phyloP scores from a whole-genome alignment of 2,888 invertebrate species.

The Hyposoter didymator region DNA sequence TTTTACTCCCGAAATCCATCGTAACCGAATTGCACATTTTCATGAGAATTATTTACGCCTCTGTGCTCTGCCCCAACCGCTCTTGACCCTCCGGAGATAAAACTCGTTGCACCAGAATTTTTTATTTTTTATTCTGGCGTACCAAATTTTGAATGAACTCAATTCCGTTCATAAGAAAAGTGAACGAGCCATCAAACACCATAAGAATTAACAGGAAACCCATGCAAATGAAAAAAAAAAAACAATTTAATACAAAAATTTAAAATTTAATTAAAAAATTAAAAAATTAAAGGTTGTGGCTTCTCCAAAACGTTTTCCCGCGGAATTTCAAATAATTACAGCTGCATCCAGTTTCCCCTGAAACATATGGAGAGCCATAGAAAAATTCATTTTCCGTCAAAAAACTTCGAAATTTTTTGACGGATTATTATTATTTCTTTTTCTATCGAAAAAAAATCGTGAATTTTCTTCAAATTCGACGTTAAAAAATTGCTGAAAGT shows the following conservation, averaged over 20 bases:
- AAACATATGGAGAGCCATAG: no score
- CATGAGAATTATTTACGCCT: constrained; percentile 1
- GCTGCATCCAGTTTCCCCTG: no score
- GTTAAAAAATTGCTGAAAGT: no score
- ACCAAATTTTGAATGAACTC: background rate
- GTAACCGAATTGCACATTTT: constrained; percentile 45
- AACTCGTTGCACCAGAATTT: background rate
- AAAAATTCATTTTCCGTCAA: no score
- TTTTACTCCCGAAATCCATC: constrained; percentile 36
- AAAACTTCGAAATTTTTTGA: no score
- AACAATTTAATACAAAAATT: background rate
- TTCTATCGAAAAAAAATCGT: no score
- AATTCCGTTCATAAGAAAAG: background rate
- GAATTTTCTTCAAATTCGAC: no score
- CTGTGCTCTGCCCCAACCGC: constrained; percentile 6
- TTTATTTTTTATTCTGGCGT: constrained; percentile 7
- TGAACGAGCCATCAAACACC: background rate
- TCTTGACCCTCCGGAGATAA: background rate
- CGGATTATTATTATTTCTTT: no score
- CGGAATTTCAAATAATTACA: no score
- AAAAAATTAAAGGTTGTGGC: no score
- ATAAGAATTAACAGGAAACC: background rate
- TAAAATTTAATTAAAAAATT: background rate
- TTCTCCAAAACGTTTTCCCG: no score
- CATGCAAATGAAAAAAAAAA: background rate